Evolutionary conservation across 2,888 invertebrate species (phyloP), one percentile per base, ranked within the genome.

Genomic region (Lochmaea crataegi): DNA sequence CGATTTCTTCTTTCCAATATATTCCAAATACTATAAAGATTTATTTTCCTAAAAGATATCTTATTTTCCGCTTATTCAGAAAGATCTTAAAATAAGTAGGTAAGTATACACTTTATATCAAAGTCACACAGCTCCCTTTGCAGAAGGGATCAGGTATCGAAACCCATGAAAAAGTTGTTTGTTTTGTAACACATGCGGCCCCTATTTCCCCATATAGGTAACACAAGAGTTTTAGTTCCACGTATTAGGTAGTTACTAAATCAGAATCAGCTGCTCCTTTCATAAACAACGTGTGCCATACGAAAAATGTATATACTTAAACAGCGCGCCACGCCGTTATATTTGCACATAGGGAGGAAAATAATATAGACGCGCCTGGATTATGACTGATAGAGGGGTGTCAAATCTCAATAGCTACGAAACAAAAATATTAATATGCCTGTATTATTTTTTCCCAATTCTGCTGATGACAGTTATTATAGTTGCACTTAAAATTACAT

Each of bases 161-260:
- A 77, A 76, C 78, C 80, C 78, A 82, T 80, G 81, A 82, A 82
- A 82, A 82, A 81, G 79, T 81, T 82, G 80, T 82, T 82, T 82
- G 79, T 82, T 82, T 80, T 80, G 82, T 76, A 77, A 78, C 82
- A 82, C 80, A 82, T 82, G 82, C 77, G 76, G 74, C 79, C 78
- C 78, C 42, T 63, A 16, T 42, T 63, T 53, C 53, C 53, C 42
- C 18, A 42, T 63, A 63, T 63, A 63, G 61, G 61, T 63, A 63
- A 16, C 41, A 42, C 58, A 58, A 61, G 61, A 61, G 61, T 61
- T 32, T 61, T 68, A 77, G 77, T 75, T 75, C 68, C 72, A 73
- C 73, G 70, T 70, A 76, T 76, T 74, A 76, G 74, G 73, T 73
- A 77, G 77, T 79, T 80, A 79, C 79, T 80, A 80, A 80, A 81